A percentile compares a stretch with the other conserved stretches of the same genome.
These are phyloP conservation scores for Pempheris klunzingeri DNA, from an alignment of 2,797 vertebrate species.

Conservation along the genomic window DNA sequence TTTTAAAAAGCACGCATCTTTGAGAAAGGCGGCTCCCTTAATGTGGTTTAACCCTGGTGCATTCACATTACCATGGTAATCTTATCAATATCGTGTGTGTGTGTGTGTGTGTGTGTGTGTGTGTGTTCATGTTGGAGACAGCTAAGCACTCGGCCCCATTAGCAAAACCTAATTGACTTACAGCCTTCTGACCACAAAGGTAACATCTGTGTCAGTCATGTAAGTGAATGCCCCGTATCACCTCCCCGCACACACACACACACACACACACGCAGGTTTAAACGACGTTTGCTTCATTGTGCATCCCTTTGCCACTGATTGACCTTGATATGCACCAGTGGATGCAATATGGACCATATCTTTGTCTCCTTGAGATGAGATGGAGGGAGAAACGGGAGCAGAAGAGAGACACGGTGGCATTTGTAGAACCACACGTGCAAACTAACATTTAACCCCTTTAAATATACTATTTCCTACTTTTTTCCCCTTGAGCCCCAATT, in stretches of 20 bases:
- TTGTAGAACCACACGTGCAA: background rate
- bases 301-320: conserved; percentile 53
- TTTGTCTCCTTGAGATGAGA: conserved; percentile 55
- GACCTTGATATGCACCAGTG: conserved; percentile 73
- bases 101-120: conserved; percentile 34
- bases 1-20: conserved; percentile 41
- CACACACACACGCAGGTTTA: conserved; percentile 27
- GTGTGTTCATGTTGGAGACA: conserved; percentile 34
- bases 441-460: background rate
- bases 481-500: no score
- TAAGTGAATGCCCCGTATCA: conserved; percentile 65
- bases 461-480: background rate
- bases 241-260: conserved; percentile 23
- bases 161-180: conserved; percentile 81
- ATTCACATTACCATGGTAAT: conserved; percentile 80
- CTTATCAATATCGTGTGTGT: conserved; percentile 65
- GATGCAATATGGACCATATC: conserved; percentile 40
- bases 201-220: conserved; percentile 80
- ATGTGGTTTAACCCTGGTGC: conserved; percentile 66
- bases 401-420: background rate
- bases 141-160: conserved; percentile 74
- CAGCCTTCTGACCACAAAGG: conserved; percentile 78
- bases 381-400: conserved; percentile 5
- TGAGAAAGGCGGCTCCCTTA: conserved; percentile 59
- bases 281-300: conserved; percentile 61